Conservation (phyloP, 2,113 vertebrate genomes). For the Bufo bufo region DNA sequence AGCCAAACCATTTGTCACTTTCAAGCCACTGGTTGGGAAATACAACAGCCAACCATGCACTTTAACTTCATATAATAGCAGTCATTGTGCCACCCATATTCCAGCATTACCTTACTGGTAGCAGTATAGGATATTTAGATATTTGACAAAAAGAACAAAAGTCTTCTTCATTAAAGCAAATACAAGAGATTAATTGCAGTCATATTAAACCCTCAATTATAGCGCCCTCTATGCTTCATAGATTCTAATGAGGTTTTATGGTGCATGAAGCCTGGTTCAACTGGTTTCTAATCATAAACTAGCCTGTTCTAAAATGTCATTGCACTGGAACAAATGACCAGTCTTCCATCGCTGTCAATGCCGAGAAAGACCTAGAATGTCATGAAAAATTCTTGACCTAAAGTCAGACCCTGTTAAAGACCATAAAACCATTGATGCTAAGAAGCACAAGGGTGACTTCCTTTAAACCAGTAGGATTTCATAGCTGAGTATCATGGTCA, state of each 20-base stretch:
- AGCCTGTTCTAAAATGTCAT: background rate
- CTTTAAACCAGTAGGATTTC: slow-evolving; percentile 26
- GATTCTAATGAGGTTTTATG: background rate
- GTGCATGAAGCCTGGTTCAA: background rate
- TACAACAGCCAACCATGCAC: background rate
- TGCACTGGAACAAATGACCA: slow-evolving; percentile 41
- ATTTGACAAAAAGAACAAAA: background rate
- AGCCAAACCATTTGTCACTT: no score
- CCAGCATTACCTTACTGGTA: background rate
- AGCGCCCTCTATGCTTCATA: background rate
- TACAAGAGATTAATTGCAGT: background rate
- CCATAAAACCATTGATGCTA: slow-evolving; percentile 42
- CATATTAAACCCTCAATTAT: background rate
- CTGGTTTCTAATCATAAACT: slow-evolving; percentile 4
- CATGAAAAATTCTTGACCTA: slow-evolving; percentile 53
- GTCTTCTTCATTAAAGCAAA: background rate
- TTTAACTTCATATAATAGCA: background rate
- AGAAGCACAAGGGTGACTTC: slow-evolving; percentile 34
- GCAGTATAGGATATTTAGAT: background rate
- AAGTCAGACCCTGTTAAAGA: slow-evolving; percentile 45
- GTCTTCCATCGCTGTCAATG: slow-evolving; percentile 37
- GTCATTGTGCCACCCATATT: background rate
- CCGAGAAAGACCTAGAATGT: slow-evolving; percentile 25
- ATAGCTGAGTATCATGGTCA: slow-evolving; percentile 21
- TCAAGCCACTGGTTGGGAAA: no score